Conservation (phyloP, 2,888 invertebrate genomes). For the Rosalia funebris region DNA sequence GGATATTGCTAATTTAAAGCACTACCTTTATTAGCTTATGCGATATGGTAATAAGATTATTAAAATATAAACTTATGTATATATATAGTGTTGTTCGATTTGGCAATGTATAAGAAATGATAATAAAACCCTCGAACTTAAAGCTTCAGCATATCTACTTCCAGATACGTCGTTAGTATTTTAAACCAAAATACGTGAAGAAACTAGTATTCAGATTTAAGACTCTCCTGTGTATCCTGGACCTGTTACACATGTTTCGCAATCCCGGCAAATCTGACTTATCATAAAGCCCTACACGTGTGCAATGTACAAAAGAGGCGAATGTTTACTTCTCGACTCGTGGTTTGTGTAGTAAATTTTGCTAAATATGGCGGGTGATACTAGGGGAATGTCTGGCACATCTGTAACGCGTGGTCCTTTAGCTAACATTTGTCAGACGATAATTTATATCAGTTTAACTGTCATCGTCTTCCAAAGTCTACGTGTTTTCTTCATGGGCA, state of each 20-base stretch:
- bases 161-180: neutral
- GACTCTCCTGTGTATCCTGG: neutral
- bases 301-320: constrained; percentile 16
- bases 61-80: too few relatives aligned
- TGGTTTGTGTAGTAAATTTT: constrained; percentile 21
- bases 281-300: constrained; percentile 22
- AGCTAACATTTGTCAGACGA: constrained; percentile 40
- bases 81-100: too few relatives aligned
- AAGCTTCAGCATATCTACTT: too few relatives aligned
- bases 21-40: too few relatives aligned
- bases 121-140: too few relatives aligned
- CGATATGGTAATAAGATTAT: too few relatives aligned
- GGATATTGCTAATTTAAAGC: too few relatives aligned
- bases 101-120: too few relatives aligned
- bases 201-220: neutral
- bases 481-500: constrained; percentile 39
- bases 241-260: constrained; percentile 22
- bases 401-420: constrained; percentile 39
- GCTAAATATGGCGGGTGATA: constrained; percentile 19
- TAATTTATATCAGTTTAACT: constrained; percentile 43
- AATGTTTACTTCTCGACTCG: constrained; percentile 23
- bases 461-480: constrained; percentile 38
- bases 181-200: neutral
- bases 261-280: constrained; percentile 23
- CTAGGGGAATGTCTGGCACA: constrained; percentile 28